A percentile compares a stretch with the other conserved stretches of the same genome.
phyloP scores from a whole-genome alignment of 2,797 vertebrate genomes.

The Iguana delicatissima region DNA sequence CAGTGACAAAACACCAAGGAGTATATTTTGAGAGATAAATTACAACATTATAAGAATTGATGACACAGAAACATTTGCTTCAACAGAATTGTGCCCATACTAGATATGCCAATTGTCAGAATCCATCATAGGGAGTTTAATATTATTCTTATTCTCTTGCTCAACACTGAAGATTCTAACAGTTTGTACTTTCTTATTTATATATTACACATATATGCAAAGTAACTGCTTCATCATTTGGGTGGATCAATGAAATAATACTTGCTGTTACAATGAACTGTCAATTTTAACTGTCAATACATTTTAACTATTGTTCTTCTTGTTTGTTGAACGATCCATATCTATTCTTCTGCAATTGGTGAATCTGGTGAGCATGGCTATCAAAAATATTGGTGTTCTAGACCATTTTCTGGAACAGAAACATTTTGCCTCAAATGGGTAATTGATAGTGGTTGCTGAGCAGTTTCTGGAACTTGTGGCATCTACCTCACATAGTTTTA shows the following conservation, averaged over 20 bases:
- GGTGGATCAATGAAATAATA: background rate
- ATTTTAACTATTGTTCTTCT: background rate
- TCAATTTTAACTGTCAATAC: background rate
- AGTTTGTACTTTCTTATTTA: background rate
- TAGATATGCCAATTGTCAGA: slow-evolving; percentile 62
- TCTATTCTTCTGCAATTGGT: too few species aligned
- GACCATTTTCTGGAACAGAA: too few species aligned
- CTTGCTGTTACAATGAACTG: background rate
- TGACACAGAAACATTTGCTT: slow-evolving; percentile 49
- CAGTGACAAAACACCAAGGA: slow-evolving; percentile 56
- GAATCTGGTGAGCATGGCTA: too few species aligned
- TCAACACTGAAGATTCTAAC: slow-evolving; percentile 43
- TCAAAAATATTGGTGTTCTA: too few species aligned
- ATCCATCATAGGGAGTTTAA: background rate
- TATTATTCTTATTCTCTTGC: slow-evolving; percentile 27
- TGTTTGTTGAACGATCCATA: too few species aligned
- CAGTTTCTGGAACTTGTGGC: too few species aligned
- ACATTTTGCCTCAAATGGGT: too few species aligned
- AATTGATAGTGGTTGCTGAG: too few species aligned
- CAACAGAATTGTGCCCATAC: slow-evolving; percentile 64
- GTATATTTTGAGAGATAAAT: slow-evolving; percentile 65
- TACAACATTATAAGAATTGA: slow-evolving; percentile 57
- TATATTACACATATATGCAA: background rate
- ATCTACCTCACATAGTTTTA: too few species aligned
- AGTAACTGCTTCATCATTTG: background rate